Conservation (phyloP, 2,888 invertebrate genomes). For the Hyposoter didymator region DNA sequence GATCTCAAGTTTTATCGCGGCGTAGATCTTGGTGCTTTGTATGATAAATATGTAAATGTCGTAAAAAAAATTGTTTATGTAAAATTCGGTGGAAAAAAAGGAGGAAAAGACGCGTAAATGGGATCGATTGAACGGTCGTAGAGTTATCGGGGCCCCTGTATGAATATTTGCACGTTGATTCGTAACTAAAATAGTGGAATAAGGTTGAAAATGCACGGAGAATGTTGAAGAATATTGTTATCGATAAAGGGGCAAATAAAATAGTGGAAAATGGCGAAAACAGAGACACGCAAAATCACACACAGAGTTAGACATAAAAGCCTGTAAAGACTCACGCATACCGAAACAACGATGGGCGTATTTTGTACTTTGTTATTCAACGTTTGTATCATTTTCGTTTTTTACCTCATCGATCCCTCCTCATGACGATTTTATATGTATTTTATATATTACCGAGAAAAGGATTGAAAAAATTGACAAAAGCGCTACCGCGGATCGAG, state of each 20-base stretch:
- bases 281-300: background rate
- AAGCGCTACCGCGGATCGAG: slow-evolving; percentile 53
- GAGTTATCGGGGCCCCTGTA: slow-evolving; percentile 71
- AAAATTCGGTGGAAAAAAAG: slow-evolving; percentile 27
- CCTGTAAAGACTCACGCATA: slow-evolving; percentile 30
- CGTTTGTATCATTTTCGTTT: slow-evolving; percentile 70
- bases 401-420: slow-evolving; percentile 53
- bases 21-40: slow-evolving; percentile 78
- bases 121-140: slow-evolving; percentile 64
- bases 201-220: slow-evolving; percentile 54
- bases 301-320: background rate
- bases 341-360: slow-evolving; percentile 76
- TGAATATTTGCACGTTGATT: slow-evolving; percentile 64
- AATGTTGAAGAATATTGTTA: slow-evolving; percentile 31
- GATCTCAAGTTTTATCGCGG: slow-evolving; percentile 56
- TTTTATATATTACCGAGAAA: slow-evolving; percentile 74
- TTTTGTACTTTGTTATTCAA: slow-evolving; percentile 77
- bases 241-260: slow-evolving; percentile 37
- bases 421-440: slow-evolving; percentile 78
- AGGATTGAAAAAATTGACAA: slow-evolving; percentile 27
- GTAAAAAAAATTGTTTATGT: slow-evolving; percentile 46
- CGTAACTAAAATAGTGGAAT: slow-evolving; percentile 30
- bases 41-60: slow-evolving; percentile 73
- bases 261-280: slow-evolving; percentile 33
- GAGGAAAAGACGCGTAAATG: slow-evolving; percentile 29